Percentiles rank a stretch among this genome's conserved stretches.
Conservation (phyloP, 2,888 invertebrate genomes). For the Xylophagus ater region DNA sequence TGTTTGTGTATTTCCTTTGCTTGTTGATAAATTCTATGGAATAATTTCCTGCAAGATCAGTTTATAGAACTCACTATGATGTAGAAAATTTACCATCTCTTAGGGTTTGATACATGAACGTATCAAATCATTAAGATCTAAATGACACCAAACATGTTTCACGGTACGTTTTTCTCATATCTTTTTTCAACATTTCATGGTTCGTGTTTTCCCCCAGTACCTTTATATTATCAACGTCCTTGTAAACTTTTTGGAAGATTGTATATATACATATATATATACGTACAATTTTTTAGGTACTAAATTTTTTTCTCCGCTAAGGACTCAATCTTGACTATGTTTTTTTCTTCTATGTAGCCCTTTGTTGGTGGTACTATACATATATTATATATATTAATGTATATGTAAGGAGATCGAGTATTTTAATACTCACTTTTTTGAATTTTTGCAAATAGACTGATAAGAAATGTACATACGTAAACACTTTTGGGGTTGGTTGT, state of each 20-base stretch:
- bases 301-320: no score
- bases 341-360: no score
- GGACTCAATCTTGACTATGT: no score
- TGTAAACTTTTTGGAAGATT: no score
- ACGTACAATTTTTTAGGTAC: no score
- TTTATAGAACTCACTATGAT: conserved; percentile 8
- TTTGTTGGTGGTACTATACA: conserved; percentile 5
- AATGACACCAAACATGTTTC: conserved; percentile 28
- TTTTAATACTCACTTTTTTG: conserved; percentile 9
- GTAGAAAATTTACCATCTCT: conserved; percentile 1
- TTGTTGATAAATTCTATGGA: conserved; percentile 7
- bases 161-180: not conserved
- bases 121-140: conserved; percentile 41
- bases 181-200: not conserved
- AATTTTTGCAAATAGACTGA: conserved; percentile 9
- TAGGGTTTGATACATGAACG: conserved; percentile 13
- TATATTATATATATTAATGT: no score
- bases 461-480: conserved; percentile 13
- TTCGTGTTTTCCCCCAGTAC: not conserved
- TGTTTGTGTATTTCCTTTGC: no score
- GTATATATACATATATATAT: no score
- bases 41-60: conserved; percentile 11
- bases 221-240: no score
- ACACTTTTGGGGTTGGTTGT: conserved; percentile 6
- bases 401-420: no score